phyloP scores from a whole-genome alignment of 1,140 invertebrate species.

The Philaenus spumarius region DNA sequence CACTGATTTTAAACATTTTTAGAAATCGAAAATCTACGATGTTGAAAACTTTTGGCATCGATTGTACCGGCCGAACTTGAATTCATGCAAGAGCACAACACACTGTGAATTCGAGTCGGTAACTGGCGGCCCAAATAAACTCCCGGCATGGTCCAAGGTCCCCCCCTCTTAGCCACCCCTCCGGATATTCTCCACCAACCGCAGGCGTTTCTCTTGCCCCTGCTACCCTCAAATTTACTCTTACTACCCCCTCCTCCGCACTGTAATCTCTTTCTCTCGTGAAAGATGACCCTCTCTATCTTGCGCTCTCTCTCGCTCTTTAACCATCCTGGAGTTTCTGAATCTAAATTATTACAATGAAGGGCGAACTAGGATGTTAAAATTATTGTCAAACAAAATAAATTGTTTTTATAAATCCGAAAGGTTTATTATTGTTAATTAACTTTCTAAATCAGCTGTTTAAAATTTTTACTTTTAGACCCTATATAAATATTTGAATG shows the following conservation, averaged over 20 bases:
- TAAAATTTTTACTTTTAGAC: too few species aligned
- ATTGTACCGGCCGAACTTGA: neutral
- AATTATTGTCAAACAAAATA: too few species aligned
- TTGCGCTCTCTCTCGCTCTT: neutral
- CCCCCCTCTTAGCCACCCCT: slow-evolving; percentile 11
- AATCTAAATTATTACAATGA: too few species aligned
- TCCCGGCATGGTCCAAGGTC: slow-evolving; percentile 16
- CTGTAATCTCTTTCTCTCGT: slow-evolving; percentile 4
- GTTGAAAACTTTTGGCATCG: slow-evolving; percentile 5
- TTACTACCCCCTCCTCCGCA: neutral
- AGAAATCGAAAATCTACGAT: neutral
- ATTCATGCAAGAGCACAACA: neutral
- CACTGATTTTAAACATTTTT: slow-evolving; percentile 1
- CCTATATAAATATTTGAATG: too few species aligned
- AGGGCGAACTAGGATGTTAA: too few species aligned
- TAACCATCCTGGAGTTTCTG: too few species aligned
- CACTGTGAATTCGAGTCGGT: slow-evolving; percentile 3
- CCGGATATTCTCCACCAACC: slow-evolving; percentile 5
- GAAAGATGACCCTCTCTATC: slow-evolving; percentile 10
- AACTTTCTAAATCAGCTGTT: too few species aligned
- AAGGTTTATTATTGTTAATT: too few species aligned
- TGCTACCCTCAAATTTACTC: neutral
- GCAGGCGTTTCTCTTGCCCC: slow-evolving; percentile 1
- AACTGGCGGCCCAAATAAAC: neutral
- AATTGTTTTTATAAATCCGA: too few species aligned